A percentile compares a stretch with the other conserved stretches of the same genome.
These are phyloP conservation scores for Chydorus sphaericus DNA, from an alignment of 2,888 invertebrate species.

Conservation along the genomic window DNA sequence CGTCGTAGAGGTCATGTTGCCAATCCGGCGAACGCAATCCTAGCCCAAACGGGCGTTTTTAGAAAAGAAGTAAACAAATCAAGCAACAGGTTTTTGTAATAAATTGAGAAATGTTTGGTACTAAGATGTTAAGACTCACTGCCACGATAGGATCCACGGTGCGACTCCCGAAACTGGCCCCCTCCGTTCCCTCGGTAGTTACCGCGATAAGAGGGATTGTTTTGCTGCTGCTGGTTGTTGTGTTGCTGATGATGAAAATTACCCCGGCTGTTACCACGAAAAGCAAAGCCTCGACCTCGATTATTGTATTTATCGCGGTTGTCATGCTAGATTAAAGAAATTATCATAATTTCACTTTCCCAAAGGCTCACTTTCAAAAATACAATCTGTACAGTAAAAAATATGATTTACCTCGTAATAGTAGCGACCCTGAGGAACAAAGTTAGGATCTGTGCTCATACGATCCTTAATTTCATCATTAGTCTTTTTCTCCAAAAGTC, in stretches of 20 bases:
- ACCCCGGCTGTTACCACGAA: neutral
- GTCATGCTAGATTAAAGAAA: conserved; percentile 18
- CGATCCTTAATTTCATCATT: conserved; percentile 15
- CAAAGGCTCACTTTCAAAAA: neutral
- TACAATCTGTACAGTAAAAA: neutral
- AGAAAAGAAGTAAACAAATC: neutral
- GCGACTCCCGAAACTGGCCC: neutral
- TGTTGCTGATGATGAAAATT: conserved; percentile 2
- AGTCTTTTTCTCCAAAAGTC: conserved; percentile 18
- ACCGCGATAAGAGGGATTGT: conserved; percentile 13
- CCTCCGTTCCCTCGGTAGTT: conserved; percentile 11
- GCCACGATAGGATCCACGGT: conserved; percentile 6
- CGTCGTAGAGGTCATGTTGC: conserved; percentile 20
- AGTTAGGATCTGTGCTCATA: conserved; percentile 18
- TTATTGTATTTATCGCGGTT: conserved; percentile 16
- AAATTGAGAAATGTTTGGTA: neutral
- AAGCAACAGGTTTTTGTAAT: neutral
- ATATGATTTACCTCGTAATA: conserved; percentile 18
- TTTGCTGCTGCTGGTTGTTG: conserved; percentile 6
- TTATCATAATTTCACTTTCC: neutral
- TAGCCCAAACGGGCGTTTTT: neutral
- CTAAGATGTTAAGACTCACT: conserved; percentile 9
- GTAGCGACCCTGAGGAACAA: conserved; percentile 18
- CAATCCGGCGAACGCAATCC: conserved; percentile 18
- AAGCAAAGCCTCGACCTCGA: neutral